Conservation (phyloP, 2,113 vertebrate species). For the Perccottus glenii region DNA sequence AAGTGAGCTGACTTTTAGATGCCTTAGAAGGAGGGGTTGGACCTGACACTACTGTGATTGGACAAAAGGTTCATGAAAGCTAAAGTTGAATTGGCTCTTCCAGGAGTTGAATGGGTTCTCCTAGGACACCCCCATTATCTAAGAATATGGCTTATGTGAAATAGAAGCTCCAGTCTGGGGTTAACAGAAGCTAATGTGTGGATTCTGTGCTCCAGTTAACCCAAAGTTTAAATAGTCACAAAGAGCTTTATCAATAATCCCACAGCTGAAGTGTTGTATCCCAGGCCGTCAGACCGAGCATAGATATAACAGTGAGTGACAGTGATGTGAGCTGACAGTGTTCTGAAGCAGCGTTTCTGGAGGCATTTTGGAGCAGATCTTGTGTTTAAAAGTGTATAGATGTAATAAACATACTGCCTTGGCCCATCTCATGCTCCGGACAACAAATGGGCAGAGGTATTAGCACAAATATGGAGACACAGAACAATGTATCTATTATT, state of each 20-base stretch:
- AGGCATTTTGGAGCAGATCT: not conserved
- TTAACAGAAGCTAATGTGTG: not conserved
- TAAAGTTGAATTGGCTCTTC: too few relatives aligned
- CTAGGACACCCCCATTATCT: too few relatives aligned
- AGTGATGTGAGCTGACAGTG: not conserved
- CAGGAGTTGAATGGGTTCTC: too few relatives aligned
- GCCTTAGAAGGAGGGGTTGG: too few relatives aligned
- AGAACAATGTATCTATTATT: not conserved
- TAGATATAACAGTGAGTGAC: not conserved
- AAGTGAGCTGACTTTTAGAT: too few relatives aligned
- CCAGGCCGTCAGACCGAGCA: not conserved
- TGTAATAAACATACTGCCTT: slow-evolving; percentile 3
- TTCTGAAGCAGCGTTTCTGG: not conserved
- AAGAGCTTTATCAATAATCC: too few relatives aligned
- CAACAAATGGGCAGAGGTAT: not conserved
- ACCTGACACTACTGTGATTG: too few relatives aligned
- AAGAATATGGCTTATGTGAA: too few relatives aligned
- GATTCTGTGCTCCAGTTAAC: not conserved
- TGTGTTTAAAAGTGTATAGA: not conserved
- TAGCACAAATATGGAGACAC: not conserved
- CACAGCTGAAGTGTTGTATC: too few relatives aligned
- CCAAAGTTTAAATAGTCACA: not conserved
- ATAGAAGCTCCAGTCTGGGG: too few relatives aligned
- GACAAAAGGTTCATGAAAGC: too few relatives aligned
- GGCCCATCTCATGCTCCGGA: not conserved